Percentiles rank a stretch among this genome's conserved stretches.
phyloP scores from a whole-genome alignment of 2,113 vertebrate genomes.

The Forbesichthys papilliferus region DNA sequence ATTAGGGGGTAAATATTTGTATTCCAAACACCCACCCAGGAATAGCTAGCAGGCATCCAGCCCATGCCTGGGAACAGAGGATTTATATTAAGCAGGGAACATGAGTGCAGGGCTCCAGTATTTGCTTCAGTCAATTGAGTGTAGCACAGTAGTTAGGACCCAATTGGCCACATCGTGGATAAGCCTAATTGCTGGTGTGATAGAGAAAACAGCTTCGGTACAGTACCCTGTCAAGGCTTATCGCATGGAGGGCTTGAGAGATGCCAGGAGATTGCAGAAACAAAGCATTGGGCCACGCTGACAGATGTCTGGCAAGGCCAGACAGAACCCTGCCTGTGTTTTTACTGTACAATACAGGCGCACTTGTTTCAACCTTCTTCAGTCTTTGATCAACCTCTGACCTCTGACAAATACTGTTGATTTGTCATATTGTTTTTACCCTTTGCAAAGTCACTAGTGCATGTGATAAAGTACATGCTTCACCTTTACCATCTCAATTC shows the following conservation, averaged over 20 bases:
- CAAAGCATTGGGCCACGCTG: slow-evolving; percentile 54
- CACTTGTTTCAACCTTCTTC: neutral
- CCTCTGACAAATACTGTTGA: slow-evolving; percentile 13
- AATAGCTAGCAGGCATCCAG: slow-evolving; percentile 2
- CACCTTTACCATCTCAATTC: slow-evolving; percentile 33
- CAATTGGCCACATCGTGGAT: slow-evolving; percentile 67
- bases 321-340: slow-evolving; percentile 59
- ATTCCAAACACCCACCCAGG: slow-evolving; percentile 14
- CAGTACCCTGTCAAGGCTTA: slow-evolving; percentile 54
- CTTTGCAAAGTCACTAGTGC: slow-evolving; percentile 7
- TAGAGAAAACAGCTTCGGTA: slow-evolving; percentile 58
- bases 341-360: neutral
- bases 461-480: neutral
- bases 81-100: slow-evolving; percentile 48
- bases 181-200: slow-evolving; percentile 66
- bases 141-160: slow-evolving; percentile 55
- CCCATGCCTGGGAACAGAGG: slow-evolving; percentile 24
- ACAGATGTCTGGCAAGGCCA: slow-evolving; percentile 68
- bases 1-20: slow-evolving; percentile 48
- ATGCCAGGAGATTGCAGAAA: slow-evolving; percentile 63
- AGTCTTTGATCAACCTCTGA: slow-evolving; percentile 2
- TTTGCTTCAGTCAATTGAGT: slow-evolving; percentile 61
- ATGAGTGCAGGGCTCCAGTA: slow-evolving; percentile 23
- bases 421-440: slow-evolving; percentile 17
- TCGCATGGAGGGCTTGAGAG: slow-evolving; percentile 47